phyloP scores from a whole-genome alignment of 2,113 vertebrate genomes.

The Setophaga petechia region DNA sequence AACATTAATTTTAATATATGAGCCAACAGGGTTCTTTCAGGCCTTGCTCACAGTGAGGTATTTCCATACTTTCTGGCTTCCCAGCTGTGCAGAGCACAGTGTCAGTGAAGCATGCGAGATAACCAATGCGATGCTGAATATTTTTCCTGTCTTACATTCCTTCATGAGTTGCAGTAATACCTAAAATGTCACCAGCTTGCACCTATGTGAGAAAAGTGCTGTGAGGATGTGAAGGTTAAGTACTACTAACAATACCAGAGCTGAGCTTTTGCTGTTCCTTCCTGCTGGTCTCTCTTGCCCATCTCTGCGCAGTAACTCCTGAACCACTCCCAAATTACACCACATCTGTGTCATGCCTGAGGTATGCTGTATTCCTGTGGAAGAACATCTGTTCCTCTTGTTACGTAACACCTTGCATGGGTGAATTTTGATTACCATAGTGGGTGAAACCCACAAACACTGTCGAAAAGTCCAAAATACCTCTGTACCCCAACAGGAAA shows the following conservation, averaged over 20 bases:
- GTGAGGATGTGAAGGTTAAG: not conserved
- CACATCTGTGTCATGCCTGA: not conserved
- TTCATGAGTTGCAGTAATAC: not conserved
- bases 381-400: not conserved
- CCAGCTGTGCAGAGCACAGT: not conserved
- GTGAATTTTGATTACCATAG: not conserved
- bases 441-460: not conserved
- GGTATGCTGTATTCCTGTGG: not conserved
- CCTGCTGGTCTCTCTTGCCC: not conserved
- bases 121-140: not conserved
- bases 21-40: not conserved
- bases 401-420: fast-evolving
- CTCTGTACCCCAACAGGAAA: not conserved
- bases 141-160: not conserved
- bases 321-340: not conserved
- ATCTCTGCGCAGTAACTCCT: not conserved
- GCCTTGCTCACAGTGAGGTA: not conserved
- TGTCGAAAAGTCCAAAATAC: not conserved
- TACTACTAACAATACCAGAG: not conserved
- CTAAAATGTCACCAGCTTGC: not conserved
- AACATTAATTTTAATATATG: not conserved
- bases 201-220: not conserved
- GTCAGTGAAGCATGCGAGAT: not conserved
- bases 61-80: not conserved
- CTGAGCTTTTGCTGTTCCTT: not conserved